Percentiles rank a stretch among this genome's conserved stretches.
Conservation (phyloP, 1,140 invertebrate genomes). For the Rhizoglyphus robini region DNA sequence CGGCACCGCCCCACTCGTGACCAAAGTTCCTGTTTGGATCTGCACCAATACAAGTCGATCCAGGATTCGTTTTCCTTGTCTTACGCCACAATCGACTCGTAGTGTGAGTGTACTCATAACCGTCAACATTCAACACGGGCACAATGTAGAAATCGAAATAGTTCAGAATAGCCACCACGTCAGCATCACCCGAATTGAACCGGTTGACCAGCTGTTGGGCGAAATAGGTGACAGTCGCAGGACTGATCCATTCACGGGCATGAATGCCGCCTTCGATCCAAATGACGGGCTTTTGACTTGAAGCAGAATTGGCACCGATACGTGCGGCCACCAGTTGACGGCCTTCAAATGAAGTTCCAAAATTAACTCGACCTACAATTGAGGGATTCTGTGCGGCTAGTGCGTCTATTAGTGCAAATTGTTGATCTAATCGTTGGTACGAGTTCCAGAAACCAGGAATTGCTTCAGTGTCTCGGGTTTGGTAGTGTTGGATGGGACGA, state of each 20-base stretch:
- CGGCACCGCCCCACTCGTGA: constrained; percentile 25
- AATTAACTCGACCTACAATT: background rate
- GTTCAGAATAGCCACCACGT: constrained; percentile 22
- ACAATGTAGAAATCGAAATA: constrained; percentile 32
- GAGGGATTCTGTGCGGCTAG: background rate
- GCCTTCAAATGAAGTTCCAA: constrained; percentile 23
- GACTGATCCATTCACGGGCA: constrained; percentile 59
- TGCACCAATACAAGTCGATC: constrained; percentile 26
- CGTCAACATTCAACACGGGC: constrained; percentile 28
- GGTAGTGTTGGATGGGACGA: background rate
- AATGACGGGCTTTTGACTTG: constrained; percentile 38
- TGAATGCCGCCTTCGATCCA: constrained; percentile 60
- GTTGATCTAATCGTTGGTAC: background rate
- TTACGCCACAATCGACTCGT: constrained; percentile 27
- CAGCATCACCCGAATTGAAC: constrained; percentile 39
- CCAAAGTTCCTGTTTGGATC: constrained; percentile 30
- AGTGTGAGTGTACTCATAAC: constrained; percentile 28
- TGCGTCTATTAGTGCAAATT: background rate
- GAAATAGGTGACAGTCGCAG: constrained; percentile 50
- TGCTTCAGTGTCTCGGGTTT: background rate
- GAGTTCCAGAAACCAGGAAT: constrained; percentile 2
- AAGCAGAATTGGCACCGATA: background rate
- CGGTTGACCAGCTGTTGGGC: constrained; percentile 45
- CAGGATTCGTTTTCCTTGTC: constrained; percentile 18
- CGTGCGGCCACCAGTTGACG: constrained; percentile 11